Percentiles rank a stretch among this genome's conserved stretches.
phyloP scores from a whole-genome alignment of 2,113 vertebrate species.

The Alaudala cheleensis region DNA sequence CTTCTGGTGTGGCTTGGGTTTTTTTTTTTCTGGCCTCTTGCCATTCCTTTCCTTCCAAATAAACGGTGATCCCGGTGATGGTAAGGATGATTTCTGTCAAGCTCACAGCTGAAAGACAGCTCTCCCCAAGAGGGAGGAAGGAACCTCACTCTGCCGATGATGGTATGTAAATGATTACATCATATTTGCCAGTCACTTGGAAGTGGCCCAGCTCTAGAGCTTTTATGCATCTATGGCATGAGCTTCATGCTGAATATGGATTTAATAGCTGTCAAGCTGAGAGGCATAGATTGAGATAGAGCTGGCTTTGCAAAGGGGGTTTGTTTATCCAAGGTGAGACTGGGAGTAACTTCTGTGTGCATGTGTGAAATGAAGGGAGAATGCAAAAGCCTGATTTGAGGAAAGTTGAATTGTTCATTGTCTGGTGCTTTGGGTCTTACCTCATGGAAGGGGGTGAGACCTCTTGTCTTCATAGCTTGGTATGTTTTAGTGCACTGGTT shows the following conservation, averaged over 20 bases:
- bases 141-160: slow-evolving; percentile 25
- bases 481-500: background rate
- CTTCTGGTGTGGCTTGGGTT: background rate
- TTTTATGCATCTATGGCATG: slow-evolving; percentile 24
- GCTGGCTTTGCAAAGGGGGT: background rate
- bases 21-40: background rate
- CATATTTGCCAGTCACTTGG: slow-evolving; percentile 31
- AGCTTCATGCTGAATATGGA: slow-evolving; percentile 8
- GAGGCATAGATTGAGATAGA: background rate
- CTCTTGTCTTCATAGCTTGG: background rate
- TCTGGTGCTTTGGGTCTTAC: background rate
- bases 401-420: background rate
- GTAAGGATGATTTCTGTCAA: slow-evolving; percentile 40
- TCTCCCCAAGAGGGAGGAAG: slow-evolving; percentile 43
- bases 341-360: background rate
- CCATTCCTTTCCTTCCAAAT: background rate
- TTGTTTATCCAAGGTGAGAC: background rate
- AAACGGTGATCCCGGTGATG: background rate
- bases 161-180: slow-evolving; percentile 56
- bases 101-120: slow-evolving; percentile 12
- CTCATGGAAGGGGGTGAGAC: background rate
- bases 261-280: slow-evolving; percentile 40
- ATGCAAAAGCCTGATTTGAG: background rate
- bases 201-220: slow-evolving; percentile 49
- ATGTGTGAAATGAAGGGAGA: background rate